phyloP scores from a whole-genome alignment of 2,888 invertebrate species.

The Escarpia spicata region DNA sequence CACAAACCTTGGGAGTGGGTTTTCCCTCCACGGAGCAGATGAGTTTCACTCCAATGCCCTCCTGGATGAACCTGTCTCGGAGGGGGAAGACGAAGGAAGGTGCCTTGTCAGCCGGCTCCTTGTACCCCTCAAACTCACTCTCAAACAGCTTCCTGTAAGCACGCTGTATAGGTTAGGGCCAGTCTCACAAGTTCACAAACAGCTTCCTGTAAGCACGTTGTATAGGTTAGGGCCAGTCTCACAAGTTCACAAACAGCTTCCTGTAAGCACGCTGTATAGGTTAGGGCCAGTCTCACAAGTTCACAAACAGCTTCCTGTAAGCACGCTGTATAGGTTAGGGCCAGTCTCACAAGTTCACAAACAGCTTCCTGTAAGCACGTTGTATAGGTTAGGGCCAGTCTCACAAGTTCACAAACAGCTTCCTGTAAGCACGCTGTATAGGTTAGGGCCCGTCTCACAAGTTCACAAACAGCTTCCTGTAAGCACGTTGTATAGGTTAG shows the following conservation, averaged over 20 bases:
- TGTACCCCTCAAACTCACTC: conserved; percentile 51
- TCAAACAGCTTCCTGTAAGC: conserved; percentile 47
- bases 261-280: background rate
- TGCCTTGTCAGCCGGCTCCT: conserved; percentile 64
- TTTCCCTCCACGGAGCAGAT: conserved; percentile 95
- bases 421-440: conserved; percentile 38
- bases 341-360: conserved; percentile 39
- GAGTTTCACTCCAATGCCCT: conserved; percentile 91
- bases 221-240: background rate
- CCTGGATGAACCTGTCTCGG: conserved; percentile 97
- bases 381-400: background rate
- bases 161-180: background rate
- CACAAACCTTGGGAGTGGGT: conserved; percentile 85
- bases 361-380: conserved; percentile 42
- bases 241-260: conserved; percentile 43
- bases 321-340: conserved; percentile 6
- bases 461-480: conserved; percentile 37
- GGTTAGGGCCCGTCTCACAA: background rate
- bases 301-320: conserved; percentile 48
- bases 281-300: background rate
- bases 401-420: conserved; percentile 43
- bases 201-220: background rate
- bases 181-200: background rate
- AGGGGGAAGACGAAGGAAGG: conserved; percentile 98
- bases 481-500: conserved; percentile 27